These are phyloP conservation scores for Rhinophrynus dorsalis DNA, from an alignment of 2,797 vertebrate genomes.

Conservation along the genomic window DNA sequence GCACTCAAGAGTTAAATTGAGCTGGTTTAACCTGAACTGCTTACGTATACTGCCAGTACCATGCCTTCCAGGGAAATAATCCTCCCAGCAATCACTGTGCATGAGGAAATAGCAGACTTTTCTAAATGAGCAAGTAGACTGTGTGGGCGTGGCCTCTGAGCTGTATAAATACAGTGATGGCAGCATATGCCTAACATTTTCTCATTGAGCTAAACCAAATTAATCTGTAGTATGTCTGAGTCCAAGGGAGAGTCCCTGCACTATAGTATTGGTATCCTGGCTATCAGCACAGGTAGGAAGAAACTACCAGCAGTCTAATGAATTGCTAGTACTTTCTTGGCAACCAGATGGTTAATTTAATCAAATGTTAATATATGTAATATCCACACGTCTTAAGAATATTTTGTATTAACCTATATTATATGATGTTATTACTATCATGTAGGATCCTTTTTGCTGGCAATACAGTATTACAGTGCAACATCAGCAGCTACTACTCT, in stretches of 20 bases:
- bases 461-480: constrained; percentile 74
- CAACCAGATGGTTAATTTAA: not conserved
- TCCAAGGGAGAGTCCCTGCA: not conserved
- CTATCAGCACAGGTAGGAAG: constrained; percentile 16
- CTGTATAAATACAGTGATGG: no score
- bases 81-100: no score
- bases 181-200: no score
- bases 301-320: not conserved
- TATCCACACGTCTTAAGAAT: not conserved
- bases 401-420: not conserved
- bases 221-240: not conserved
- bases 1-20: no score
- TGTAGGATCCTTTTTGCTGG: constrained; percentile 78
- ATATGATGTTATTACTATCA: not conserved
- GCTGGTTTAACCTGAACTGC: no score
- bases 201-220: no score
- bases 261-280: constrained; percentile 3
- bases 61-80: no score
- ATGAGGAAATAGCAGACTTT: no score
- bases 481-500: constrained; percentile 54
- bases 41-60: no score
- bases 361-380: not conserved
- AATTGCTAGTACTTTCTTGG: not conserved
- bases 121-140: no score
- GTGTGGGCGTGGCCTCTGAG: no score